A percentile compares a stretch with the other conserved stretches of the same genome.
These are phyloP conservation scores for Alectura lathami DNA, from an alignment of 2,113 vertebrate species.

Conservation along the genomic window DNA sequence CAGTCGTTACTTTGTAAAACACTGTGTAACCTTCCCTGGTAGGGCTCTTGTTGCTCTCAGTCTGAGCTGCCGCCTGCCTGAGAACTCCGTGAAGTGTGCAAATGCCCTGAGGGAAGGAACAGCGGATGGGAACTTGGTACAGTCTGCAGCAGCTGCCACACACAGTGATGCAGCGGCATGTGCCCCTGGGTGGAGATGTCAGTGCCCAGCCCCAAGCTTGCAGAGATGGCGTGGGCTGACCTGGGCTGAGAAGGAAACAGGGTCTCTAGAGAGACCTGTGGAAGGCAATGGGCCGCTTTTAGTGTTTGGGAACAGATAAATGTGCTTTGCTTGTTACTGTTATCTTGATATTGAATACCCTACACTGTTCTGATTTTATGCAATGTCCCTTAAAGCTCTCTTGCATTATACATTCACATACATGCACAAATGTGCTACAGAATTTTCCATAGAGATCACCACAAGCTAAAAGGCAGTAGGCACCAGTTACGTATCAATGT, in stretches of 20 bases:
- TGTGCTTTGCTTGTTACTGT: not conserved
- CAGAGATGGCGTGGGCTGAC: fast-evolving
- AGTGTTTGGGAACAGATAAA: not conserved
- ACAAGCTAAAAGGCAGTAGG: not conserved
- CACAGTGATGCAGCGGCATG: not conserved
- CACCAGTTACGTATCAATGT: not conserved
- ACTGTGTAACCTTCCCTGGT: not conserved
- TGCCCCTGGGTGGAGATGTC: not conserved
- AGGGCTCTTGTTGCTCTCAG: not conserved
- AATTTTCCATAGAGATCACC: not conserved
- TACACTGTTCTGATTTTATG: not conserved
- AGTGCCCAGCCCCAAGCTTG: no score
- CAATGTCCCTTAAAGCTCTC: no score
- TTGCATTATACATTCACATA: not conserved
- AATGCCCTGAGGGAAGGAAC: not conserved
- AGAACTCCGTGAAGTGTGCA: not conserved
- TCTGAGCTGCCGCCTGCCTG: not conserved
- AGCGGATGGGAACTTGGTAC: not conserved
- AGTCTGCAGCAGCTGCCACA: not conserved
- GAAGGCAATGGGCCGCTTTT: not conserved
- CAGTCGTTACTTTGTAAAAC: not conserved
- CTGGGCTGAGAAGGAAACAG: not conserved
- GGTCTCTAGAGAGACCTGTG: not conserved
- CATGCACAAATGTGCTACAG: not conserved
- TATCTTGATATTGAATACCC: not conserved